Evolutionary conservation across 2,797 vertebrate species (phyloP).

Genomic region (Malurus leucopterus): DNA sequence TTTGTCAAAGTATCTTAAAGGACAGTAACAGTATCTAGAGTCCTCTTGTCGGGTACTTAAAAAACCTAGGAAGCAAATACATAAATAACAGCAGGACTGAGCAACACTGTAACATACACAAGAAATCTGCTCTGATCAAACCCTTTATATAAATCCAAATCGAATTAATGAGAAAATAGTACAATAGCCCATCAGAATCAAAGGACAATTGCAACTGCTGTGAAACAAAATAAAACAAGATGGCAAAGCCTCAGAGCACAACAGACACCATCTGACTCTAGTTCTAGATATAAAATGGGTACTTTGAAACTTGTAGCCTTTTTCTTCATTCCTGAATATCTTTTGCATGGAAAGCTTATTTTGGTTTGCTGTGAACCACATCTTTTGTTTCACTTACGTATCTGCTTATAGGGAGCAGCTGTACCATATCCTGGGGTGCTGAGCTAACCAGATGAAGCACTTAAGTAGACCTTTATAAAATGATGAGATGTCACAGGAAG

Average conservation of each 20-base stretch:
- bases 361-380: neutral
- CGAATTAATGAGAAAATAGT: neutral
- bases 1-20: conserved; percentile 4
- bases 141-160: neutral
- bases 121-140: neutral
- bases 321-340: neutral
- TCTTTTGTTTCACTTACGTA: neutral
- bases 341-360: neutral
- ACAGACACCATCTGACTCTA: neutral
- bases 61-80: neutral
- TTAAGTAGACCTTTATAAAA: neutral
- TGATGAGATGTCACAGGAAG: neutral
- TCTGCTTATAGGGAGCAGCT: neutral
- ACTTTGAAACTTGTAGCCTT: neutral
- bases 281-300: neutral
- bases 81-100: neutral
- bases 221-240: conserved; percentile 5
- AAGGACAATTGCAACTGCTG: neutral
- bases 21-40: neutral
- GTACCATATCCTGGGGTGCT: neutral
- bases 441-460: neutral
- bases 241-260: neutral
- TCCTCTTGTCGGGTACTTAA: neutral
- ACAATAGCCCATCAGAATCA: neutral
- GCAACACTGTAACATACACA: neutral